A percentile compares a stretch with the other conserved stretches of the same genome.
Evolutionary conservation across 2,888 invertebrate genomes (phyloP).

Genomic region (Dermolepida albohirtum): DNA sequence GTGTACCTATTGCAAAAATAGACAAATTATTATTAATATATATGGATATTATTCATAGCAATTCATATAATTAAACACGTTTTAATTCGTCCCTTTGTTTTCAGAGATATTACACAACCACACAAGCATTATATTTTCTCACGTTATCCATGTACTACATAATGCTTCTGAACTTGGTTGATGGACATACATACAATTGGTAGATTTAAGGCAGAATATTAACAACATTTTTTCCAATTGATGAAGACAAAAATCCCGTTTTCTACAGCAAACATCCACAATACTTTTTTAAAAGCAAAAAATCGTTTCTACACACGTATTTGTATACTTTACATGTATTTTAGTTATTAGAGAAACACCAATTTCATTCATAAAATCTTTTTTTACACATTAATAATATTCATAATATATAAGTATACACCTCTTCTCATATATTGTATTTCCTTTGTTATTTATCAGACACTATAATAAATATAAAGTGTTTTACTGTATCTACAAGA

Average conservation of each 20-base stretch:
- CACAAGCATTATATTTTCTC: constrained; percentile 25
- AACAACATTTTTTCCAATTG: constrained; percentile 26
- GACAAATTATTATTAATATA: too few species aligned
- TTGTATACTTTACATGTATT: constrained; percentile 20
- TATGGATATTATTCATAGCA: too few species aligned
- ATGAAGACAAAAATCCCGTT: constrained; percentile 3
- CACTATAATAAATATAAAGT: not conserved
- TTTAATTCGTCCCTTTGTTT: not conserved
- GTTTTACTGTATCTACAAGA: constrained; percentile 5
- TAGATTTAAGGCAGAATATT: constrained; percentile 35
- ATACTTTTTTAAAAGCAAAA: constrained; percentile 18
- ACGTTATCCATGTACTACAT: constrained; percentile 30
- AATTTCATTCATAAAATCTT: constrained; percentile 5
- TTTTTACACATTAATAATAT: constrained; percentile 14
- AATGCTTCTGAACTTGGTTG: constrained; percentile 41
- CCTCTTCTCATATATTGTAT: constrained; percentile 16
- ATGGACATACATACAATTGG: constrained; percentile 28
- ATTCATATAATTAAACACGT: too few species aligned
- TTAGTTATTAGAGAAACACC: constrained; percentile 3
- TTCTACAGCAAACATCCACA: constrained; percentile 3
- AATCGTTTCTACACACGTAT: constrained; percentile 25
- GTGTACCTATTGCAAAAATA: too few species aligned
- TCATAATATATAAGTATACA: not conserved
- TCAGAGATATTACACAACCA: constrained; percentile 11
- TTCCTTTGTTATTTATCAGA: not conserved